Evolutionary conservation across 2,113 vertebrate genomes (phyloP).

Genomic region (Saccopteryx leptura): DNA sequence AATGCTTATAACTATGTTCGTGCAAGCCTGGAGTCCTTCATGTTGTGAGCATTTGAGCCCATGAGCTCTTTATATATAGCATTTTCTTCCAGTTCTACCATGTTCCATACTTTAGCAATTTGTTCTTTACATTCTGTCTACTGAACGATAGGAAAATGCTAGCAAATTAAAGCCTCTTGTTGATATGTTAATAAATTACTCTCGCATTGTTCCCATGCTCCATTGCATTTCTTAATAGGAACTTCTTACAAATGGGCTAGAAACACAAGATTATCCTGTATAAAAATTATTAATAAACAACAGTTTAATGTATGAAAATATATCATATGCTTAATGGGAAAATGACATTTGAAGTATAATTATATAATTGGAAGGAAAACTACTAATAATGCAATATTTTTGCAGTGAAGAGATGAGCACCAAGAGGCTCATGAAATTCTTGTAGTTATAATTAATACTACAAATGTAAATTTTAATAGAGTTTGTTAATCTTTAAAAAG

Average conservation of each 20-base stretch:
- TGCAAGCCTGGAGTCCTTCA: neutral
- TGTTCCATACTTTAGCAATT: conserved; percentile 34
- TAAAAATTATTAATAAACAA: conserved; percentile 74
- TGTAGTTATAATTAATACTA: neutral
- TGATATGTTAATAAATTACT: conserved; percentile 78
- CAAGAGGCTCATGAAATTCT: neutral
- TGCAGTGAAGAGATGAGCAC: neutral
- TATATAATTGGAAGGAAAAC: conserved; percentile 16
- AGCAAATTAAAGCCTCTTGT: conserved; percentile 73
- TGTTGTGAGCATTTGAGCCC: neutral
- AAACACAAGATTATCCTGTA: conserved; percentile 48
- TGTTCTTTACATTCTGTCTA: conserved; percentile 57
- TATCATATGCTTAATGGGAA: conserved; percentile 65
- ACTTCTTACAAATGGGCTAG: conserved; percentile 74
- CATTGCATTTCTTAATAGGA: conserved; percentile 78
- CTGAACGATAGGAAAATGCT: conserved; percentile 61
- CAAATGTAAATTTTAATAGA: neutral
- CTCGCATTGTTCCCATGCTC: conserved; percentile 65
- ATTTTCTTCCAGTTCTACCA: neutral
- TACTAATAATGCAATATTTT: neutral
- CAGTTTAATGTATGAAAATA: conserved; percentile 71
- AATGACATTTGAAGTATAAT: conserved; percentile 57
- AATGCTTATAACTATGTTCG: neutral
- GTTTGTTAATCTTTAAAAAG: conserved; percentile 21
- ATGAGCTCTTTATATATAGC: neutral